Evolutionary conservation across 2,113 vertebrate genomes (phyloP).

Genomic region (Antechinus stuartii): DNA sequence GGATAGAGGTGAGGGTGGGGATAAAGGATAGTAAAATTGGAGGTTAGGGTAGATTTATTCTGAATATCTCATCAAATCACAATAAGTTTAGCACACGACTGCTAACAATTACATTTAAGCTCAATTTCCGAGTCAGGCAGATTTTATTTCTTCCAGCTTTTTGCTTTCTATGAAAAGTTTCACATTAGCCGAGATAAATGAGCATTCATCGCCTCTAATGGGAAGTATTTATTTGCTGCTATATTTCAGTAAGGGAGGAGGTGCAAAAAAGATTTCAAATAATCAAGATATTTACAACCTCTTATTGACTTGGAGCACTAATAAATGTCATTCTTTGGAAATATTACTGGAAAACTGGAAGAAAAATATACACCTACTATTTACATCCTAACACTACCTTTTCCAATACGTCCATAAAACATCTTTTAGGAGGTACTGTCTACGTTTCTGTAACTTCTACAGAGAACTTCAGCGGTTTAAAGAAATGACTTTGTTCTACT

Average conservation of each 20-base stretch:
- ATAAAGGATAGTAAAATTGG: background rate
- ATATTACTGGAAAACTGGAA: constrained; percentile 38
- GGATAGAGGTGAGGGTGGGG: constrained; percentile 56
- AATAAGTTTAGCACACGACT: background rate
- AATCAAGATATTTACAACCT: background rate
- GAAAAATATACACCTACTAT: background rate
- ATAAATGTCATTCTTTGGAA: constrained; percentile 50
- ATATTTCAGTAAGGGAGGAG: background rate
- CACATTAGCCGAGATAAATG: background rate
- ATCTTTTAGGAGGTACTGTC: constrained; percentile 29
- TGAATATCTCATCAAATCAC: background rate
- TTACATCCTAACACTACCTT: background rate
- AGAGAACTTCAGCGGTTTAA: constrained; percentile 58
- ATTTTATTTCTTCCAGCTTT: background rate
- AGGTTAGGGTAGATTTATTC: background rate
- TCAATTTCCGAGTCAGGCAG: background rate
- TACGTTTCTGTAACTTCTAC: background rate
- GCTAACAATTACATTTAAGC: background rate
- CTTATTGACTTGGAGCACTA: background rate
- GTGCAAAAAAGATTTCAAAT: background rate
- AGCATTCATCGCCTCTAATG: background rate
- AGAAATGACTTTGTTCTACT: constrained; percentile 54
- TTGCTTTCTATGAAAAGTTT: constrained; percentile 5
- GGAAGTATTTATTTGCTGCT: background rate
- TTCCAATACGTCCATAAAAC: constrained; percentile 31